Evolutionary conservation across 2,113 vertebrate genomes (phyloP).

Genomic region (Epinephelus moara): DNA sequence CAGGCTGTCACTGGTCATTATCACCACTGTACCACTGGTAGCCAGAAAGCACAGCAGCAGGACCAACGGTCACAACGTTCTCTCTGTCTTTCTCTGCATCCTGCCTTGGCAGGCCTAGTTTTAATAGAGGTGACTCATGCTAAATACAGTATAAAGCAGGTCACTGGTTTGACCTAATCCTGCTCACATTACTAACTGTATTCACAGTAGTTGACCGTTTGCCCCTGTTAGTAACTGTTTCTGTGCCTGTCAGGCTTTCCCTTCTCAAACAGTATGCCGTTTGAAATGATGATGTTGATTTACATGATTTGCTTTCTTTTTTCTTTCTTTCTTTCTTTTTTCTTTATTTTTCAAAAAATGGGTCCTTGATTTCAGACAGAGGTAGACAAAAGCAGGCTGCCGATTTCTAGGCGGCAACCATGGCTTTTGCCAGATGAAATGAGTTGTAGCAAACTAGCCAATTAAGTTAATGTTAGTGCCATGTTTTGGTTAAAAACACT

Average conservation of each 20-base stretch:
- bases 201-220: constrained; percentile 32
- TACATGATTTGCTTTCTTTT: neutral
- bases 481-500: neutral
- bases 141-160: constrained; percentile 24
- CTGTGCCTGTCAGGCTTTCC: neutral
- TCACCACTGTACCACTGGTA: constrained; percentile 31
- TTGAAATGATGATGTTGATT: neutral
- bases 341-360: too few relatives aligned
- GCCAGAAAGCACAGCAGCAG: constrained; percentile 20
- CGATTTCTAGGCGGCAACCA: neutral
- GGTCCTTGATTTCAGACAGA: too few relatives aligned
- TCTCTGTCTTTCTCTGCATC: constrained; percentile 29
- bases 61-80: constrained; percentile 19
- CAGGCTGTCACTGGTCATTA: constrained; percentile 62
- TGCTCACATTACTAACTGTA: constrained; percentile 37
- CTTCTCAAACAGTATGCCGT: neutral
- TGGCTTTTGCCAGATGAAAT: neutral
- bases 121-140: constrained; percentile 53
- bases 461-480: too few relatives aligned
- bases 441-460: too few relatives aligned
- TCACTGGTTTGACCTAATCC: constrained; percentile 43
- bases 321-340: too few relatives aligned
- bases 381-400: neutral
- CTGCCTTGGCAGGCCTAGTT: constrained; percentile 22
- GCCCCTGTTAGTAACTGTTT: neutral